Evolutionary conservation across 2,888 invertebrate species (phyloP).

Genomic region (Lissonota sp.): DNA sequence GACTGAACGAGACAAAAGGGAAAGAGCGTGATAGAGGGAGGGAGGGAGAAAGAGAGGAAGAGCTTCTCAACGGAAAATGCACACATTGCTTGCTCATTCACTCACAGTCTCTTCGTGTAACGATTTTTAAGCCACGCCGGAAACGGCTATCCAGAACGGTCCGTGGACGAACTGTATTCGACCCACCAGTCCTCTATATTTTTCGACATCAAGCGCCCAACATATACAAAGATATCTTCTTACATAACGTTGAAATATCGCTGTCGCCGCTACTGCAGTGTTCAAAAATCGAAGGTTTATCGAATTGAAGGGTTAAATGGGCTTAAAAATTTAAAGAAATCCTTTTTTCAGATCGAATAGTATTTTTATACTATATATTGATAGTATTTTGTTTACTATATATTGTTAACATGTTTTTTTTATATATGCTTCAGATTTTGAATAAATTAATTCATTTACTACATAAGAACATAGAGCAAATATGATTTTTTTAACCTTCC

Average conservation of each 20-base stretch:
- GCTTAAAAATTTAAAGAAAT: no score
- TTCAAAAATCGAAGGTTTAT: no score
- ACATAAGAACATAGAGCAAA: no score
- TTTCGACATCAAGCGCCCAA: slow-evolving; percentile 25
- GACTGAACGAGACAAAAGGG: not conserved
- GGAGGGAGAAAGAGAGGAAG: not conserved
- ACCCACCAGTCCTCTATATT: slow-evolving; percentile 4
- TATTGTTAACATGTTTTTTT: no score
- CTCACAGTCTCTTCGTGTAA: slow-evolving; percentile 23
- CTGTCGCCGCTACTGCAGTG: not conserved
- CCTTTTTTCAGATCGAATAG: no score
- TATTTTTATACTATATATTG: no score
- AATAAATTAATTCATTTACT: no score
- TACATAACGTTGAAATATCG: not conserved
- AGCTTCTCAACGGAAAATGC: slow-evolving; percentile 52
- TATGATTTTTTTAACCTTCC: no score
- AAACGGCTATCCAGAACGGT: slow-evolving; percentile 32
- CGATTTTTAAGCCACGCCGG: slow-evolving; percentile 49
- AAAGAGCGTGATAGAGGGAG: no score
- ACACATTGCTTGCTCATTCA: slow-evolving; percentile 48
- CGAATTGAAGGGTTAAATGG: no score
- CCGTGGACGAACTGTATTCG: slow-evolving; percentile 34
- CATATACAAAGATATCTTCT: not conserved
- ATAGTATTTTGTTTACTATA: no score
- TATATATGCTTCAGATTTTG: no score